Evolutionary conservation across 2,797 vertebrate genomes (phyloP).

Genomic region (Antrozous pallidus): DNA sequence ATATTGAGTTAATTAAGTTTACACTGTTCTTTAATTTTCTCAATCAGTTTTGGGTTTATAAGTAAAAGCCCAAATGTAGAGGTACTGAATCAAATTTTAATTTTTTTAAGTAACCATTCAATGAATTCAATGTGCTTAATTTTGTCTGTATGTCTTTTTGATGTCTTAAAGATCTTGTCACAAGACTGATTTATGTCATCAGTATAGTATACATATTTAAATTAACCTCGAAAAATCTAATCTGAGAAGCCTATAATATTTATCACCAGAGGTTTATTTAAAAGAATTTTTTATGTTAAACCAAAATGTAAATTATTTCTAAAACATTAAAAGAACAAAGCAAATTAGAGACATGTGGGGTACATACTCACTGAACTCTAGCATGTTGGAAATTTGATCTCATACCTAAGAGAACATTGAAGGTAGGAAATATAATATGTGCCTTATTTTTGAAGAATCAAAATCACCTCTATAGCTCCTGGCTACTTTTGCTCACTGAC

Average conservation of each 20-base stretch:
- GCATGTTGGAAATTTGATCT: neutral
- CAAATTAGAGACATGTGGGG: neutral
- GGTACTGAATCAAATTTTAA: neutral
- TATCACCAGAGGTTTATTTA: conserved; percentile 73
- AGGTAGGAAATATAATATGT: neutral
- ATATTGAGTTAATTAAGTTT: conserved; percentile 65
- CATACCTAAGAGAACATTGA: neutral
- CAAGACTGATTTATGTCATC: conserved; percentile 68
- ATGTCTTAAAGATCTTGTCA: conserved; percentile 58
- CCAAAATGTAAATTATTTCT: neutral
- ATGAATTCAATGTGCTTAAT: conserved; percentile 71
- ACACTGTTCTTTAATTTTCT: conserved; percentile 62
- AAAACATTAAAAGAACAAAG: conserved; percentile 3
- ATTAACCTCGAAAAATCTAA: conserved; percentile 70
- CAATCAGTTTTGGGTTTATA: neutral
- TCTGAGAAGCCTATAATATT: conserved; percentile 75
- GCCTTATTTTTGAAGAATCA: neutral
- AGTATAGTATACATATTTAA: conserved; percentile 55
- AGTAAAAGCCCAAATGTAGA: conserved; percentile 6
- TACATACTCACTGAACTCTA: neutral
- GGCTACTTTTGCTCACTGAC: neutral
- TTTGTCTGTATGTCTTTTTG: conserved; percentile 62
- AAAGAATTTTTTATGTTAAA: conserved; percentile 69
- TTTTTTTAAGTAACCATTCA: conserved; percentile 68
- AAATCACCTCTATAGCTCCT: neutral